Percentiles rank a stretch among this genome's conserved stretches.
phyloP scores from a whole-genome alignment of 1,140 invertebrate genomes.

The Magallana gigas region DNA sequence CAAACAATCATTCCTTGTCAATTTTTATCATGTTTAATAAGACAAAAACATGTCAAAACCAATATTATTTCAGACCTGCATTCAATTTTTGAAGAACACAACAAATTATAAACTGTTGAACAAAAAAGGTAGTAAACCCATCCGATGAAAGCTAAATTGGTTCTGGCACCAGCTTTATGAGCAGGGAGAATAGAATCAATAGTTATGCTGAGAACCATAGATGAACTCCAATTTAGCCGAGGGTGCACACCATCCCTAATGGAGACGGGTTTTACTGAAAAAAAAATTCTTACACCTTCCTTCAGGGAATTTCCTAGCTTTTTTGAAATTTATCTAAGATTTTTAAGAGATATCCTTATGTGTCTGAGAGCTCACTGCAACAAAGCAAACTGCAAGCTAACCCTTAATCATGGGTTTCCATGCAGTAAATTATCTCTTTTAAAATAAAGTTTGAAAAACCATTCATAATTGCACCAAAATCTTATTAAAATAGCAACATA shows the following conservation, averaged over 20 bases:
- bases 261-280: too few relatives aligned
- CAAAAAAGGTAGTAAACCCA: background rate
- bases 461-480: too few relatives aligned
- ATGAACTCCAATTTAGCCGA: background rate
- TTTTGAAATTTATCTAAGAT: too few relatives aligned
- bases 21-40: background rate
- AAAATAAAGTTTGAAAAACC: too few relatives aligned
- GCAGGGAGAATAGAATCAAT: background rate
- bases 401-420: too few relatives aligned
- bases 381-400: too few relatives aligned
- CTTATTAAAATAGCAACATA: too few relatives aligned
- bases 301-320: too few relatives aligned
- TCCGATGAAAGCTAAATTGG: slow-evolving; percentile 3
- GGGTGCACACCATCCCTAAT: background rate
- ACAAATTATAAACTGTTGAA: background rate
- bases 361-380: too few relatives aligned
- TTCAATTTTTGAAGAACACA: background rate
- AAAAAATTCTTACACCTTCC: too few relatives aligned
- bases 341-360: too few relatives aligned
- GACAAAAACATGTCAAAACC: background rate
- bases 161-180: background rate
- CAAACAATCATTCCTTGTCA: background rate
- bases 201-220: background rate
- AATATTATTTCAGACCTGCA: background rate
- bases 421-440: too few relatives aligned